phyloP scores from a whole-genome alignment of 2,797 vertebrate species.

The Peromyscus nudipes region DNA sequence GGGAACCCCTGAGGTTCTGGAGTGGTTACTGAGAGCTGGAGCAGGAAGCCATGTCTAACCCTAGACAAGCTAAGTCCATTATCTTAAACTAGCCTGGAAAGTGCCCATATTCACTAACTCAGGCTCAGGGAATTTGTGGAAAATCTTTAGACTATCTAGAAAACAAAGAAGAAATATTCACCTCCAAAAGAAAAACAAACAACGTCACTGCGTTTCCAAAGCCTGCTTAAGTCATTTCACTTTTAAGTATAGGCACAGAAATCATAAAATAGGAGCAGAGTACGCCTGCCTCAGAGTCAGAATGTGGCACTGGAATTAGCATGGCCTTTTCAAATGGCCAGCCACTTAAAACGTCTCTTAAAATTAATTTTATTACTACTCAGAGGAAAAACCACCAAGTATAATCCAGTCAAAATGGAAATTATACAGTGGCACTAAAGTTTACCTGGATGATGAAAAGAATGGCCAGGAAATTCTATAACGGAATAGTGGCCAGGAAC shows the following conservation, averaged over 20 bases:
- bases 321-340: background rate
- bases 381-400: background rate
- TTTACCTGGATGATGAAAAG: background rate
- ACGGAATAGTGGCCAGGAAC: background rate
- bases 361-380: slow-evolving; percentile 31
- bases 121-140: background rate
- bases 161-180: slow-evolving; percentile 9
- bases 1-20: background rate
- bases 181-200: background rate
- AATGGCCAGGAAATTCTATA: background rate
- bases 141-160: slow-evolving; percentile 1
- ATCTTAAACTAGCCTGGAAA: background rate
- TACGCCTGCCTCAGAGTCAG: background rate
- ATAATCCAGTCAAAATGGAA: background rate
- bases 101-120: background rate
- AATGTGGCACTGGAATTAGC: background rate
- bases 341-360: background rate
- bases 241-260: background rate
- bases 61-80: background rate
- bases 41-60: background rate
- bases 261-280: background rate
- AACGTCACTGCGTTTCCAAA: background rate
- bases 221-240: background rate
- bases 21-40: too few species aligned
- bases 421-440: background rate